Base-by-base conservation (phyloP, 92 coral and sea anemone genomes). In the Paragorgia papillata region DNA sequence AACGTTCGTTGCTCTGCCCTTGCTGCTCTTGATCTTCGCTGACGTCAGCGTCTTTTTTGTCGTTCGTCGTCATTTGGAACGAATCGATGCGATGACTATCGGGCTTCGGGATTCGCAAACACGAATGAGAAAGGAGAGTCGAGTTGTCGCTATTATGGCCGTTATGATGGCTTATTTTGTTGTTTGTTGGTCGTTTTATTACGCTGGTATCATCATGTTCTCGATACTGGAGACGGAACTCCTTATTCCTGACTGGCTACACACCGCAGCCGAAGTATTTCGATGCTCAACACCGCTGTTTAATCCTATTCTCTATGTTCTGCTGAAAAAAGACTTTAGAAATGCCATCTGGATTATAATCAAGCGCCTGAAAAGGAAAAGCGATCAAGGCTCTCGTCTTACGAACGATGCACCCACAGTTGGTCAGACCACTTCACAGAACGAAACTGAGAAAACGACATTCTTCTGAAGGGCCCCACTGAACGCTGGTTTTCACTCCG, bases 271-370 rank as follows among this genome's bases (percentile, higher is more conserved):
- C 24, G 54, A 41, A 18, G 56, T 83, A 19, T 28, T 74, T 17
- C 81, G 90, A 12, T 83, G 80, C 48, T 15, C 76, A 40, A 79
- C 90, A 0, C 86, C 90, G 27, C 14, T 87, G 14, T 54, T 77
- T 25, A 87, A 87, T 34, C 90, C 90, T 2, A 2, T 79, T 8
- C 75, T 87, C 31, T 73, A 76, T 50, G 22, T 59, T 59, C 59
- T 87, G 20, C 69, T 68, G 41, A 87, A 79, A 58, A 81, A 75
- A 19, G 90, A 87, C 65, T 78, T 87, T 55, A 50, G 85, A 25
- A 57, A 57, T 18, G 74, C 32, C 39, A 43, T 67, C 1, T 67
- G 33, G 7, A 4, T 0, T 8, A 57, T 14, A 9, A 24, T 67
- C 1, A 43, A n/a, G n/a, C 74, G 57, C 26, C 14, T 43, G 12